Base-by-base conservation (phyloP, 2,888 invertebrate species). In the Troides aeacus region DNA sequence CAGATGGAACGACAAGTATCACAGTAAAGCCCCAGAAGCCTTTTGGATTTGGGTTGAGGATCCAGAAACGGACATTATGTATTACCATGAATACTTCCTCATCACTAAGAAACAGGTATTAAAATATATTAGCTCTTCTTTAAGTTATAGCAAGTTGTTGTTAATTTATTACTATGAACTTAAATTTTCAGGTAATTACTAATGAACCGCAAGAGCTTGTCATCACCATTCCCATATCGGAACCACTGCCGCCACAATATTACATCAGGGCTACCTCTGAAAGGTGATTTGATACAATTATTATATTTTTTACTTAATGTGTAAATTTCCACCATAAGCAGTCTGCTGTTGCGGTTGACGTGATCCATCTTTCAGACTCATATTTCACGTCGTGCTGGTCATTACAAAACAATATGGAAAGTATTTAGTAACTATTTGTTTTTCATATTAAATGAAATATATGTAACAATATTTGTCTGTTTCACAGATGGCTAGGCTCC, bases 41-140 rank as follows among this genome's bases (percentile, higher is more conserved):
- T 99, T 98, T 88, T 99, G 98, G 97, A 95, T 99, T 71, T 99
- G 99, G 98, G 97, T 99, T 46, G 99, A 99, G 86, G 99, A 99
- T 89, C 97, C 99, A 0, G 97, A 97, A 58, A 96, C 95, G 65
- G 98, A 99, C 83, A 95, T 95, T 75, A 99, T 99, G 86, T 98
- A 99, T 86, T 99, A 99, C 86, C 97, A 97, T 68, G 99, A 99
- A 85, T 96, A 97, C 80, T 97, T 99, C 84, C 94, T 96, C 24
- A 90, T 98, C 46, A 95, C 96, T 56, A 96, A 95, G 82, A 96
- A 96, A 89, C 96, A 96, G 93, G 96, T 96, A 78, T n/a, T 23
- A 4, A 62, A 64, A 42, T 10, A 18, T 53, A 53, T 53, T 17
- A 17, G 39, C 10, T 53, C 15, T 53, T 53, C n/a, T 17, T 18